Evolutionary conservation across 2,888 invertebrate genomes (phyloP).

Genomic region (Pterostichus niger): DNA sequence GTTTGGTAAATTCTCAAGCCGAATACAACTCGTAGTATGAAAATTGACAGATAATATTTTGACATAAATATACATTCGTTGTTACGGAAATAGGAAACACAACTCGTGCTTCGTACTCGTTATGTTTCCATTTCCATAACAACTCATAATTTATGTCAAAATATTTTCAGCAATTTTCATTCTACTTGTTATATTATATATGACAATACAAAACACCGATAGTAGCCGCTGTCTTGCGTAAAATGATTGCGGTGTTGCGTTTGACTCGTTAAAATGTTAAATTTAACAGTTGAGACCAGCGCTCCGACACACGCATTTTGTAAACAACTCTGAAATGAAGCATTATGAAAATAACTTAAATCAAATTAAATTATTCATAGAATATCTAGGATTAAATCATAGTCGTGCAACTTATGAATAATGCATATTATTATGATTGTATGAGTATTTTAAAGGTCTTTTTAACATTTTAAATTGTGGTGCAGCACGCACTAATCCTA

Average conservation of each 20-base stretch:
- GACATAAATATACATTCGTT: too few relatives aligned
- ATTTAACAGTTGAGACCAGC: too few relatives aligned
- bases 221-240: background rate
- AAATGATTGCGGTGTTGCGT: constrained; percentile 9
- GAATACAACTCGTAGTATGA: too few relatives aligned
- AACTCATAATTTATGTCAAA: too few relatives aligned
- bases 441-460: constrained; percentile 2
- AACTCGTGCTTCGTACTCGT: too few relatives aligned
- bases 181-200: too few relatives aligned
- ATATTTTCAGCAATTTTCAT: too few relatives aligned
- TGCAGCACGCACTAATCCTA: background rate
- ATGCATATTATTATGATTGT: constrained; percentile 9
- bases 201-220: background rate
- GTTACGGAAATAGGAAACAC: too few relatives aligned
- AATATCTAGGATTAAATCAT: constrained; percentile 33
- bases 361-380: constrained; percentile 24
- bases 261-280: background rate
- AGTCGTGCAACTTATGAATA: constrained; percentile 2
- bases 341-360: constrained; percentile 26
- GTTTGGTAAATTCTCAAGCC: too few relatives aligned
- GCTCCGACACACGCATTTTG: background rate
- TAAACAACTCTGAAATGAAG: constrained; percentile 24
- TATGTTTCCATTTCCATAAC: too few relatives aligned
- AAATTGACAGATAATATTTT: too few relatives aligned
- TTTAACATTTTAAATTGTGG: constrained; percentile 25